Evolutionary conservation across 2,113 vertebrate genomes (phyloP).

Genomic region (Ascaphus truei): DNA sequence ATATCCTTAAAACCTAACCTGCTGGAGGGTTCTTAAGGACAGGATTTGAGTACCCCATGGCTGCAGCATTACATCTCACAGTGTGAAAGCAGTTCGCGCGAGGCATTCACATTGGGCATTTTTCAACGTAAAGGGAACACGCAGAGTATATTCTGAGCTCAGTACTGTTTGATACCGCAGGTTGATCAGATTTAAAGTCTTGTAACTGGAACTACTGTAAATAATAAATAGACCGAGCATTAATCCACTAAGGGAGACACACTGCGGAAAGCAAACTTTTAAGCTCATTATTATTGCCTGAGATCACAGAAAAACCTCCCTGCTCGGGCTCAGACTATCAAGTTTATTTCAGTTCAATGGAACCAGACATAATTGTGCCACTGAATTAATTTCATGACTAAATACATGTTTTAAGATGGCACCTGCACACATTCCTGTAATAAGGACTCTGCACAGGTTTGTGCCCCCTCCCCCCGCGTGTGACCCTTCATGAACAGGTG

Average conservation of each 20-base stretch:
- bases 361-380: constrained; percentile 12
- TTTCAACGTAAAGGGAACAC: no score
- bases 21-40: no score
- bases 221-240: neutral
- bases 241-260: neutral
- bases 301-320: constrained; percentile 3
- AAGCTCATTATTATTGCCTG: neutral
- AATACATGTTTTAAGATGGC: constrained; percentile 4
- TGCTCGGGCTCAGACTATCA: neutral
- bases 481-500: no score
- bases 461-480: no score
- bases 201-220: neutral
- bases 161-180: neutral
- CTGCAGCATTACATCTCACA: no score
- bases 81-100: no score
- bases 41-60: no score
- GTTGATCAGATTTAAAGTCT: no score
- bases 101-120: no score
- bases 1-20: no score
- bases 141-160: neutral
- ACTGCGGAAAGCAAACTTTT: neutral
- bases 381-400: neutral
- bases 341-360: constrained; percentile 23
- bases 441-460: no score
- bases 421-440: no score